A percentile compares a stretch with the other conserved stretches of the same genome.
Evolutionary conservation across 1,140 invertebrate genomes (phyloP).

Genomic region (Drosophila lacertosa): DNA sequence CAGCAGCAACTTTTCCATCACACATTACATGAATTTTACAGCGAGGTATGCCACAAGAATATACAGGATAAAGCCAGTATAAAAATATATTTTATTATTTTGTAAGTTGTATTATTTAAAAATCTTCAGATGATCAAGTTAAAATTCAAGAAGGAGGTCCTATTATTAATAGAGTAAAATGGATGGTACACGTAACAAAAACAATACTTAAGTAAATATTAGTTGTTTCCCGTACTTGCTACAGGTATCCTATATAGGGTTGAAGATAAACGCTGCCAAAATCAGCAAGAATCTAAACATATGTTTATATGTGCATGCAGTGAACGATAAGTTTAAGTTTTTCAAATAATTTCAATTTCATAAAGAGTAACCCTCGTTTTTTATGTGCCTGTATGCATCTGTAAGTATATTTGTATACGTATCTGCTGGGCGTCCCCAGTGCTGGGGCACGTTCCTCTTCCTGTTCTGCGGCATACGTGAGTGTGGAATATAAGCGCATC

Average conservation of each 20-base stretch:
- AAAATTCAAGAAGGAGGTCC: no score
- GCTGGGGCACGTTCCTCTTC: conserved; percentile 69
- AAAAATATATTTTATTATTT: background rate
- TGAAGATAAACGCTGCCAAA: no score
- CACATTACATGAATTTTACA: conserved; percentile 58
- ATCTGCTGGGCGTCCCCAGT: conserved; percentile 50
- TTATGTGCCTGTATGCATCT: conserved; percentile 13
- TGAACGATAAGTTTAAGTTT: background rate
- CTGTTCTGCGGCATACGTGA: conserved; percentile 66
- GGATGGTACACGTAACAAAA: no score
- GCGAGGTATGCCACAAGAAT: conserved; percentile 6
- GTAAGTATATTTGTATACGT: conserved; percentile 38
- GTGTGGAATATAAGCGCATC: conserved; percentile 21
- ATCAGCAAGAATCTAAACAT: no score
- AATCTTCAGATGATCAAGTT: no score
- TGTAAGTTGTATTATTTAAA: background rate
- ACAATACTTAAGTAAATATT: no score
- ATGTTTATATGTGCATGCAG: background rate
- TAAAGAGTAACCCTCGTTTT: conserved; percentile 7
- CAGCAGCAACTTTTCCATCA: conserved; percentile 81
- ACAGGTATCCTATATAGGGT: no score
- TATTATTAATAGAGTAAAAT: no score
- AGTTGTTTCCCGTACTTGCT: no score
- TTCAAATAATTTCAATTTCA: background rate
- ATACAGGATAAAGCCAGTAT: no score